Evolutionary conservation across 2,113 vertebrate genomes (phyloP).

Genomic region (Caloenas nicobarica): DNA sequence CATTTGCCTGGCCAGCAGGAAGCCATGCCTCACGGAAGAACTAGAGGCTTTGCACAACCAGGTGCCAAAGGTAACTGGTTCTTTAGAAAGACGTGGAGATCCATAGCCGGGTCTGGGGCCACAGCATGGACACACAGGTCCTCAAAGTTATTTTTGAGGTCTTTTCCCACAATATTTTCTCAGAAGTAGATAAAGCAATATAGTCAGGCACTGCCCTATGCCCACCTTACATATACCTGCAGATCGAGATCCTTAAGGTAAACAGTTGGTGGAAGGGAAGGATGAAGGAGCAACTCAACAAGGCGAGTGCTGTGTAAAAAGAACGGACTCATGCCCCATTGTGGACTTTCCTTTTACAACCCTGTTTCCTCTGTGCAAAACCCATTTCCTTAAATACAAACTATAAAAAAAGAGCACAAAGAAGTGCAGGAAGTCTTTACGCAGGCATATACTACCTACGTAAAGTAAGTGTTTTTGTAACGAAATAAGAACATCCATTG

Average conservation of each 20-base stretch:
- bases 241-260: not conserved
- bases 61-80: not conserved
- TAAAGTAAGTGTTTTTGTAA: not conserved
- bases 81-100: not conserved
- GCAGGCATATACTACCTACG: not conserved
- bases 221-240: not conserved
- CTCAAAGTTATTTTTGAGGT: not conserved
- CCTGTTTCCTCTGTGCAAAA: not conserved
- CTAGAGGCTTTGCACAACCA: not conserved
- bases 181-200: not conserved
- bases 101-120: not conserved
- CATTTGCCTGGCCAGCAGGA: not conserved
- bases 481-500: not conserved
- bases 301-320: not conserved
- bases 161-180: not conserved
- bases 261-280: not conserved
- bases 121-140: not conserved
- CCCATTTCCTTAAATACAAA: not conserved
- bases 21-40: not conserved
- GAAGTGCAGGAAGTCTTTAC: not conserved
- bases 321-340: not conserved
- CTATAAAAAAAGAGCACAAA: not conserved
- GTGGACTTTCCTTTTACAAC: not conserved
- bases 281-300: not conserved
- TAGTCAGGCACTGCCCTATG: not conserved